Conservation (phyloP, 2,888 invertebrate species). For the Cephus nigrinus region DNA sequence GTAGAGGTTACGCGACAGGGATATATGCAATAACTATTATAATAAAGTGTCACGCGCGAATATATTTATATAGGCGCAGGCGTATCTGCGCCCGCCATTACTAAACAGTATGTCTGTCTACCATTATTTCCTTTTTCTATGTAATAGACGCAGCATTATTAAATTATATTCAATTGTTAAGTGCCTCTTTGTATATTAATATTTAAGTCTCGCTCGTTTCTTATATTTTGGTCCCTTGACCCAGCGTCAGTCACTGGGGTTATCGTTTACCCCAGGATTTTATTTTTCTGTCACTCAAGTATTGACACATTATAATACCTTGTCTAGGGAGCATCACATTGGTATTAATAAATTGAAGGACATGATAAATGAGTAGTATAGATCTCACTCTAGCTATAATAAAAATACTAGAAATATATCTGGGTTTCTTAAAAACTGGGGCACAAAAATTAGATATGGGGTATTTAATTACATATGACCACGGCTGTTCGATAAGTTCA, state of each 20-base stretch:
- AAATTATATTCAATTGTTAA: conserved; percentile 44
- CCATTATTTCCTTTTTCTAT: conserved; percentile 21
- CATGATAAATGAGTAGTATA: no score
- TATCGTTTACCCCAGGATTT: no score
- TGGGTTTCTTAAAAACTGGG: no score
- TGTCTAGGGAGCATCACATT: no score
- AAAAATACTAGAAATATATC: no score
- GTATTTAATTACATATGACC: no score
- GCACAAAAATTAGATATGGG: no score
- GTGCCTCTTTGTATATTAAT: not conserved
- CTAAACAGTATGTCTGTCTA: conserved; percentile 13
- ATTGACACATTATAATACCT: no score
- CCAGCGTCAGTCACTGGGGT: not conserved
- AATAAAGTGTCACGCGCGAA: not conserved
- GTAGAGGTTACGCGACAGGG: not conserved
- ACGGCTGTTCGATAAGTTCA: no score
- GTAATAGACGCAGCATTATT: conserved; percentile 31
- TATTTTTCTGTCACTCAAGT: no score
- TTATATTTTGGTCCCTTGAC: not conserved
- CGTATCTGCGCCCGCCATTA: conserved; percentile 1
- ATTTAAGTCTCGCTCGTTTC: not conserved
- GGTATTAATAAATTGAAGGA: no score
- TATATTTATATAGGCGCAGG: not conserved
- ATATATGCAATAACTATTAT: not conserved
- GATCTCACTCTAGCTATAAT: no score